These are phyloP conservation scores for Lepeophtheirus nordmannii DNA, from an alignment of 2,888 invertebrate species.

Conservation along the genomic window DNA sequence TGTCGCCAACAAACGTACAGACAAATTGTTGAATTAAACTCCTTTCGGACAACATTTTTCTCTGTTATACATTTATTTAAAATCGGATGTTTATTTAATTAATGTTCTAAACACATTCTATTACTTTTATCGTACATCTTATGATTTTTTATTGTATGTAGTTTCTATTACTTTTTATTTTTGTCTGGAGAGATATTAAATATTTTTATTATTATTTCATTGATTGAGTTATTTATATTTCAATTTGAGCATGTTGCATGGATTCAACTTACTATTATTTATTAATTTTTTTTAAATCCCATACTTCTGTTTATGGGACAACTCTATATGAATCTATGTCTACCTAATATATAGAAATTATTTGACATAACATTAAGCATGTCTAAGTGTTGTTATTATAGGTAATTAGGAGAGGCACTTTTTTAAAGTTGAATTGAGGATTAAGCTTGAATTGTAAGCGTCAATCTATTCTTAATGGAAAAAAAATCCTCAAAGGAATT, in stretches of 20 bases:
- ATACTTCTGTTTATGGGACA: not conserved
- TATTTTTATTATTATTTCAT: not conserved
- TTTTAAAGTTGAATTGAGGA: not conserved
- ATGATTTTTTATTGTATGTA: not conserved
- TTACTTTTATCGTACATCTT: not conserved
- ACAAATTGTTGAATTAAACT: conserved; percentile 20
- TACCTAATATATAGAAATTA: not conserved
- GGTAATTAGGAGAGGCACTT: no score
- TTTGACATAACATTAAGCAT: not conserved
- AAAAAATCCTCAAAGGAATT: no score
- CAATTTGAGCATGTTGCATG: not conserved
- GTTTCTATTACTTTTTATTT: conserved; percentile 2
- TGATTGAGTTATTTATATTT: conserved; percentile 3
- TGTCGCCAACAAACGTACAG: conserved; percentile 23
- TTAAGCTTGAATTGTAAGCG: not conserved
- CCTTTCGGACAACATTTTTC: no score
- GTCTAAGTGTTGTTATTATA: no score
- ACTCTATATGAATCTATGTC: not conserved
- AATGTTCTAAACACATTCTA: no score
- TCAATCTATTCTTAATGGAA: not conserved
- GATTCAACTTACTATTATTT: no score
- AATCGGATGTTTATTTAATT: no score
- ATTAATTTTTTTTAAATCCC: no score
- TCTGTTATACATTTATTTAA: no score
- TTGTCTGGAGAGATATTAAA: conserved; percentile 6